Conservation (phyloP, 2,888 invertebrate genomes). For the Blastobasis adustella region DNA sequence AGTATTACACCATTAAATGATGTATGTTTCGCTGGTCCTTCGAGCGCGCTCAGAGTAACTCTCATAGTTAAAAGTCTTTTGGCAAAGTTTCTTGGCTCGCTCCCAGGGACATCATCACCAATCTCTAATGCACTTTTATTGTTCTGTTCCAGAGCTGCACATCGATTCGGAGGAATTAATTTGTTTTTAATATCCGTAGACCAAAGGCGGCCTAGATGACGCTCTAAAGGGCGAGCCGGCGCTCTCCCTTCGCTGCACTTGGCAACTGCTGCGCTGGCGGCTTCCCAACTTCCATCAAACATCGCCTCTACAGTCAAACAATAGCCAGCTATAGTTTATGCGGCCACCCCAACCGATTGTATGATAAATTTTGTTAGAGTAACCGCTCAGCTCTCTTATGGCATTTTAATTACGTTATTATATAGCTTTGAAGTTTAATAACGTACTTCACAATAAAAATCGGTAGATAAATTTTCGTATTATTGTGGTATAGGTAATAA, state of each 20-base stretch:
- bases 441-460: no score
- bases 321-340: conserved; percentile 28
- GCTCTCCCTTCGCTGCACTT: conserved; percentile 41
- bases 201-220: conserved; percentile 29
- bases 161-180: conserved; percentile 12
- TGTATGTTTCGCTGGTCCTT: conserved; percentile 1
- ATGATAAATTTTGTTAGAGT: no score
- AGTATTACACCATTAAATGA: neutral
- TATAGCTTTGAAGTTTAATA: no score
- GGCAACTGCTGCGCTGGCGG: conserved; percentile 47
- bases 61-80: conserved; percentile 35
- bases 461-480: no score
- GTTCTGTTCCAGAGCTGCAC: conserved; percentile 16
- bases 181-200: conserved; percentile 19
- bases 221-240: no score
- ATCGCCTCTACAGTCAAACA: conserved; percentile 28
- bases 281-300: conserved; percentile 50
- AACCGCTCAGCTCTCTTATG: no score
- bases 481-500: no score
- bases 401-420: no score
- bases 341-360: no score
- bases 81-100: conserved; percentile 33
- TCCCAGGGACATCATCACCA: conserved; percentile 28
- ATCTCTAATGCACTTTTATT: conserved; percentile 34
- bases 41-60: conserved; percentile 15